A percentile compares a stretch with the other conserved stretches of the same genome.
phyloP scores from a whole-genome alignment of 2,888 invertebrate species.

The Linnaemya vulpina region DNA sequence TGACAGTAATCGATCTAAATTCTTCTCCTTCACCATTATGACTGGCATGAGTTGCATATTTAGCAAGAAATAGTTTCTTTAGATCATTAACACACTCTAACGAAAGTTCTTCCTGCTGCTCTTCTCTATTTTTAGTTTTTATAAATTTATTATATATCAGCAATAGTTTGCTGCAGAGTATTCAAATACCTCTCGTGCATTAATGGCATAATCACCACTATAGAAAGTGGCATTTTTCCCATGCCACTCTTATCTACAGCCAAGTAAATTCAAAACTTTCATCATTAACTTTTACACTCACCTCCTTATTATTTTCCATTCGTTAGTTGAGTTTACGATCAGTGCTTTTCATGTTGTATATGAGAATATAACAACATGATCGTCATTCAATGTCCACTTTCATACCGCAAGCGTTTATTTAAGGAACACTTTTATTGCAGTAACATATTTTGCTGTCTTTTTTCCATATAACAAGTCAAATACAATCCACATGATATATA shows the following conservation, averaged over 20 bases:
- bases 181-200: not conserved
- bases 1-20: no score
- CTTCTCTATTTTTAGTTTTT: no score
- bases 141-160: no score
- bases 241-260: slow-evolving; percentile 29
- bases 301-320: slow-evolving; percentile 7
- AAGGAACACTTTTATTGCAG: slow-evolving; percentile 19
- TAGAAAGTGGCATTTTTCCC: slow-evolving; percentile 42
- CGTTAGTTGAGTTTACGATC: not conserved
- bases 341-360: slow-evolving; percentile 24
- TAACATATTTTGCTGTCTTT: slow-evolving; percentile 16
- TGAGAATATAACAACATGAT: slow-evolving; percentile 65
- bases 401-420: slow-evolving; percentile 55
- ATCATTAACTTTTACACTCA: slow-evolving; percentile 52
- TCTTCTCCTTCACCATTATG: no score
- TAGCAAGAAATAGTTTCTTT: no score
- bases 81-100: no score
- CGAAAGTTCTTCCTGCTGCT: no score
- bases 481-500: slow-evolving; percentile 77
- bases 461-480: slow-evolving; percentile 54
- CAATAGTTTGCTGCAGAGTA: no score
- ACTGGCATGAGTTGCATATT: no score
- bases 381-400: slow-evolving; percentile 71
- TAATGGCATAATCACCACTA: not conserved
- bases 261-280: slow-evolving; percentile 47